Evolutionary conservation across 2,888 invertebrate genomes (phyloP).

Genomic region (Stenotaenia linearis): DNA sequence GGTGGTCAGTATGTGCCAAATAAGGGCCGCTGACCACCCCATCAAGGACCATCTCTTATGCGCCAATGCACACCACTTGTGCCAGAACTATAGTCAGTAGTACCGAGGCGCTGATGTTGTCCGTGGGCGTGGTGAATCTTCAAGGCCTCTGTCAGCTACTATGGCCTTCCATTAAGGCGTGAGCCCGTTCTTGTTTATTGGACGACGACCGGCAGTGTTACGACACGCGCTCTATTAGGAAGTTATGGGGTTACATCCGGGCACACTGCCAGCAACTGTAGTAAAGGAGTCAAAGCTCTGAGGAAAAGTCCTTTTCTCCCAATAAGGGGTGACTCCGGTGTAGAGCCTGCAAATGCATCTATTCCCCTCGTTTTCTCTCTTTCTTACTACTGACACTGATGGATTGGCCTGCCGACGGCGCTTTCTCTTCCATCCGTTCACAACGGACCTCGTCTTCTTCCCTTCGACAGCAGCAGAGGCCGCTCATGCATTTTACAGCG

Average conservation of each 20-base stretch:
- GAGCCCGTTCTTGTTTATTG: constrained; percentile 24
- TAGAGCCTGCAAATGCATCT: constrained; percentile 8
- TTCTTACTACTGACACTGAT: constrained; percentile 2
- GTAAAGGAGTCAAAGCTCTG: constrained; percentile 5
- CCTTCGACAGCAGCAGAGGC: constrained; percentile 13
- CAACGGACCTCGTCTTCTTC: constrained; percentile 5
- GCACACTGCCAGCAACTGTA: constrained; percentile 1
- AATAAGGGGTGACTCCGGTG: constrained; percentile 13
- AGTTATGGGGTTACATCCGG: constrained; percentile 26
- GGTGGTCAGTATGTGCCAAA: constrained; percentile 17
- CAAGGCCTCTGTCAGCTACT: constrained; percentile 21
- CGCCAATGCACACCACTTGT: constrained; percentile 9
- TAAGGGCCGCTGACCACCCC: not conserved
- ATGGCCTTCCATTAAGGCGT: constrained; percentile 22
- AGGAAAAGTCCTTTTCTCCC: constrained; percentile 24
- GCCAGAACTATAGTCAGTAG: not conserved
- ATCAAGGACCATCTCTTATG: constrained; percentile 5
- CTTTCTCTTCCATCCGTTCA: constrained; percentile 10
- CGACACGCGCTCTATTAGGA: constrained; percentile 26
- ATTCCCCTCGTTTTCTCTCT: not conserved
- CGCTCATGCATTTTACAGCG: constrained; percentile 26
- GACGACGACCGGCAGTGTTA: constrained; percentile 23
- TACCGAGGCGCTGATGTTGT: not conserved
- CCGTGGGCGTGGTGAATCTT: constrained; percentile 21
- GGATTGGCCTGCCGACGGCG: constrained; percentile 14